These are phyloP conservation scores for Lamprologus tigripictilis DNA, from an alignment of 2,113 vertebrate genomes.

Conservation along the genomic window DNA sequence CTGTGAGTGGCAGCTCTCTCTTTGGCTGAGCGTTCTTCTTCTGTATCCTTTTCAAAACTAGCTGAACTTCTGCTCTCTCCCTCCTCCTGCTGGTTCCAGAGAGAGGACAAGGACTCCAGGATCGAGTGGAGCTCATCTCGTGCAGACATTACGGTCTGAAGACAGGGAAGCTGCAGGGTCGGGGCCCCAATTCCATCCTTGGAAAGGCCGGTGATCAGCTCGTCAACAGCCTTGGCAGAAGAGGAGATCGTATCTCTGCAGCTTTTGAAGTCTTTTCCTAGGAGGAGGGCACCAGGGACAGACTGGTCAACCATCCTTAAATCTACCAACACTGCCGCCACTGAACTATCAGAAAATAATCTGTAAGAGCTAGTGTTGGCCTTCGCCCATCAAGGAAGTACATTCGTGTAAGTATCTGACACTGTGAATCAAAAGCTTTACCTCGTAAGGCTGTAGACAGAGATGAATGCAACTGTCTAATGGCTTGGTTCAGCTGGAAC, in stretches of 20 bases:
- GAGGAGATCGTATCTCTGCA: slow-evolving; percentile 54
- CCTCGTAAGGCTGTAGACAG: slow-evolving; percentile 74
- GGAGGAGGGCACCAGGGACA: not conserved
- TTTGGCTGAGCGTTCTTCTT: not conserved
- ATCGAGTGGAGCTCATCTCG: slow-evolving; percentile 66
- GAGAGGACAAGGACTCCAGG: slow-evolving; percentile 63
- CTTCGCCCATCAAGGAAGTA: not conserved
- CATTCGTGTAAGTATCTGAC: not conserved
- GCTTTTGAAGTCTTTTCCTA: slow-evolving; percentile 48
- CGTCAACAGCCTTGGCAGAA: slow-evolving; percentile 58
- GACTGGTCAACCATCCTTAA: not conserved
- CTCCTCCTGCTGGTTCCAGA: slow-evolving; percentile 21
- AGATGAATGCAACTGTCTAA: slow-evolving; percentile 66
- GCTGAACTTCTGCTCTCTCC: not conserved
- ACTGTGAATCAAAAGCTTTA: slow-evolving; percentile 29
- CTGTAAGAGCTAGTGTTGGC: not conserved
- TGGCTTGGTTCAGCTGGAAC: slow-evolving; percentile 74
- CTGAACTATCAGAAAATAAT: not conserved
- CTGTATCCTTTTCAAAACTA: not conserved
- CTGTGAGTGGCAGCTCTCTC: not conserved
- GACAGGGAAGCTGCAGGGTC: slow-evolving; percentile 28
- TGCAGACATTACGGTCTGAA: slow-evolving; percentile 18
- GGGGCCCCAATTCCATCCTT: not conserved
- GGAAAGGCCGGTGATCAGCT: slow-evolving; percentile 39
- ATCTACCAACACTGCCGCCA: not conserved